Base-by-base conservation (phyloP, 2,113 vertebrate genomes). In the Sorex araneus region DNA sequence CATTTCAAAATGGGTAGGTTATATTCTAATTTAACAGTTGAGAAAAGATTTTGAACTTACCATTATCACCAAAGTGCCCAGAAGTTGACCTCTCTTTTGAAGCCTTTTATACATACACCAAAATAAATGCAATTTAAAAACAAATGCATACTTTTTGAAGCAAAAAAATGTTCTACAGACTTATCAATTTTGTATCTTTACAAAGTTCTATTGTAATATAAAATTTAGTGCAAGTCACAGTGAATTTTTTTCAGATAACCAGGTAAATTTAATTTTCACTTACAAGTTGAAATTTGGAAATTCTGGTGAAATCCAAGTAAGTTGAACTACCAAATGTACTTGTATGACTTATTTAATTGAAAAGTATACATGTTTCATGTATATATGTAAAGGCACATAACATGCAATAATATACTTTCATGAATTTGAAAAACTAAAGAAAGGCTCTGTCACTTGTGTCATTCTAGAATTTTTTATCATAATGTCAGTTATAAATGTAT, bases 331-430 rank as follows among this genome's bases (percentile, higher is more conserved):
- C 82, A 75, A 70, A 12, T 76, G 8, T 43, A 63, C 83, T 63
- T 79, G 11, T 89, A 92, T 87, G 30, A 92, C 71, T 82, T 66
- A 87, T 73, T 73, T 91, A 54, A 75, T 77, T 64, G 12, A 77
- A 92, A 78, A 63, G 19, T 64, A 2, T 54, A 81, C 63, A 66
- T 66, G 30, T 4, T 63, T 76, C 70, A 2, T 54, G 32, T 32
- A n/a, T 11, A 66, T 54, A n/a, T 36, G 67, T 60, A 28, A 70
- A 18, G 87, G 83, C 43, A 34, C 30, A 21, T 69, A 45, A 0
- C 10, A 60, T 57, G 32, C 32, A 87, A 74, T 54, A 92, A 76
- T 71, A 75, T 1, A 50, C 40, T 76, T 94, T 60, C 94, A 4
- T 73, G 82, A 28, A 63, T 21, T 87, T 87, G 16, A 89, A 78